phyloP scores from a whole-genome alignment of 2,113 vertebrate genomes.

The Seriola rivoliana region DNA sequence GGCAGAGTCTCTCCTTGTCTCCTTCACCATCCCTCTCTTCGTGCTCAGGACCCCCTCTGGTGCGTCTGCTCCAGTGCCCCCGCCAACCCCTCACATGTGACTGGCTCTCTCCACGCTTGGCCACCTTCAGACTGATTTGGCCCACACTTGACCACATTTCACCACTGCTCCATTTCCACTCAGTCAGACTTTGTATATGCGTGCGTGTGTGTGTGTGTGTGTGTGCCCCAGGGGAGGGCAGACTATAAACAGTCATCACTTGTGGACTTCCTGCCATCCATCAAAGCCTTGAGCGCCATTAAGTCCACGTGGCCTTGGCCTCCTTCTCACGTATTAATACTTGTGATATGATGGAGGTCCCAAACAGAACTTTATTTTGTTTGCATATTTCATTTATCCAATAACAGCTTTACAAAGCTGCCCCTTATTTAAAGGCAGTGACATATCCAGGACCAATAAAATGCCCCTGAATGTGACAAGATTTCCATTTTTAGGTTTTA shows the following conservation, averaged over 20 bases:
- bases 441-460: not conserved
- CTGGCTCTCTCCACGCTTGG: slow-evolving; percentile 49
- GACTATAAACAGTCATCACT: slow-evolving; percentile 42
- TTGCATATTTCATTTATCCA: slow-evolving; percentile 23
- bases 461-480: not conserved
- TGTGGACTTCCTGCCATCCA: slow-evolving; percentile 60
- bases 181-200: not conserved
- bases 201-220: slow-evolving; percentile 1
- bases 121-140: slow-evolving; percentile 40
- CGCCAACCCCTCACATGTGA: slow-evolving; percentile 45
- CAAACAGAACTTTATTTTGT: slow-evolving; percentile 25
- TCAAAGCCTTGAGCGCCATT: slow-evolving; percentile 44
- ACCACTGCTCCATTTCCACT: slow-evolving; percentile 26
- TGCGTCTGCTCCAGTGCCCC: slow-evolving; percentile 30
- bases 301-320: not conserved
- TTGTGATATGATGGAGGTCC: slow-evolving; percentile 12
- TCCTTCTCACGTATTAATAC: slow-evolving; percentile 8
- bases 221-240: not conserved
- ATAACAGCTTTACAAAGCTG: not conserved
- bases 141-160: slow-evolving; percentile 42
- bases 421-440: not conserved
- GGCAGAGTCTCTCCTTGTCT: slow-evolving; percentile 26
- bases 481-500: not conserved
- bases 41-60: slow-evolving; percentile 5
- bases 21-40: slow-evolving; percentile 8